These are phyloP conservation scores for Penaeus indicus DNA, from an alignment of 1,140 invertebrate species.

Conservation along the genomic window DNA sequence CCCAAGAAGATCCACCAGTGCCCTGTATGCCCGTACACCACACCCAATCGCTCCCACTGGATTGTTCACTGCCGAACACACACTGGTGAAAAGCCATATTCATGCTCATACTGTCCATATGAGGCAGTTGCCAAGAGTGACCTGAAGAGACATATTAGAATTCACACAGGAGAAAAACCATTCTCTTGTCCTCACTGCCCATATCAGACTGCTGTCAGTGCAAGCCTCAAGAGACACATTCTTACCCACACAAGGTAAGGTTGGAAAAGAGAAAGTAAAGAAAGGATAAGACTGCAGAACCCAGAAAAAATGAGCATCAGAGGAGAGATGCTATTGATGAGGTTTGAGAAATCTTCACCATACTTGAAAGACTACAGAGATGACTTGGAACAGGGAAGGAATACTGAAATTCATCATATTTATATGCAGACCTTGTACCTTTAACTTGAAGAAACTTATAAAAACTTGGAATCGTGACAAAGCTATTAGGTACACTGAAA, in stretches of 20 bases:
- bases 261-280: not conserved
- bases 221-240: not conserved
- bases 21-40: not conserved
- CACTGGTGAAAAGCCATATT: slow-evolving; percentile 26
- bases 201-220: not conserved
- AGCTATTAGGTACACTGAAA: too few relatives aligned
- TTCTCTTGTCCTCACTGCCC: slow-evolving; percentile 6
- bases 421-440: too few relatives aligned
- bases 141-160: not conserved
- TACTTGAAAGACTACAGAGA: too few relatives aligned
- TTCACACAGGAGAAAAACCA: slow-evolving; percentile 5
- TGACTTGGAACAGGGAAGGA: too few relatives aligned
- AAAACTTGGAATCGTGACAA: too few relatives aligned
- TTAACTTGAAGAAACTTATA: too few relatives aligned
- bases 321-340: too few relatives aligned
- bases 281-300: not conserved
- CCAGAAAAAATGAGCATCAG: too few relatives aligned
- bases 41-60: not conserved
- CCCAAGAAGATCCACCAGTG: not conserved
- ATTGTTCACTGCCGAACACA: slow-evolving; percentile 8
- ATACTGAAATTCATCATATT: too few relatives aligned
- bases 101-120: slow-evolving; percentile 23
- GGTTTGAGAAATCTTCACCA: too few relatives aligned
- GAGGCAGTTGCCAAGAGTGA: not conserved
- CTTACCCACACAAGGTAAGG: not conserved